Base-by-base conservation (phyloP, 2,113 vertebrate species). In the Orthonyx spaldingii region DNA sequence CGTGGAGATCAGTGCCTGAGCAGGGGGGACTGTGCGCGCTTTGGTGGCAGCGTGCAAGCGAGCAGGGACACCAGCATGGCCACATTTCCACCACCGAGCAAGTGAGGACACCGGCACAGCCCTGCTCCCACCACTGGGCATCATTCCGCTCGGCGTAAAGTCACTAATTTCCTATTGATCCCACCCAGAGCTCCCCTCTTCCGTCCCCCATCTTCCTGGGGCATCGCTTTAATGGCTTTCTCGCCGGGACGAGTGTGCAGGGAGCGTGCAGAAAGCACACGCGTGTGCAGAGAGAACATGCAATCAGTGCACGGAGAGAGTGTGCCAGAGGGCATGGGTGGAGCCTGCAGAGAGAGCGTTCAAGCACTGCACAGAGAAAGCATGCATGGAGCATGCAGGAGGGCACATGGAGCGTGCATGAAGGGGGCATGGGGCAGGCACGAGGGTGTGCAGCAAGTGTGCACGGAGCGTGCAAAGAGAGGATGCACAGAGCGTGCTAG, bases 81-180 rank as follows among this genome's bases (percentile, higher is more conserved):
- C 78, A n/a, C 13, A 3, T 50, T 41, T 33, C 75, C 1, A 50
- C 87, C 79, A 19, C 83, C 41, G 7, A 75, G 57, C 17, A 3
- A 72, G 85, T 20, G 42, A 82, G 94, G 93, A 84, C 85, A 63
- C 56, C 10, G 5, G 57, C 66, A 10, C 8, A 5, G 70, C 79
- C 79, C 75, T 10, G 32, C 74, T 42, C 35, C 69, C 5, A 18
- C 84, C 79, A 14, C 83, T 13, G n/a, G 92, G 42, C 70, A 7
- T 21, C 32, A 2, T 42, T 81, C 15, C 2, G 91, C 83, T 68
- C 49, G 63, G 70, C 22, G 94, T 92, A 92, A 95, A 96, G 96
- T 96, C 96, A 96, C 96, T 96, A 96, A 96, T 96, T 96, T 77
- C 87, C 89, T 95, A 84, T 95, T 96, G 96, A 96, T 96, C 94